Evolutionary conservation across 2,113 vertebrate genomes (phyloP).

Genomic region (Myotis brandtii): DNA sequence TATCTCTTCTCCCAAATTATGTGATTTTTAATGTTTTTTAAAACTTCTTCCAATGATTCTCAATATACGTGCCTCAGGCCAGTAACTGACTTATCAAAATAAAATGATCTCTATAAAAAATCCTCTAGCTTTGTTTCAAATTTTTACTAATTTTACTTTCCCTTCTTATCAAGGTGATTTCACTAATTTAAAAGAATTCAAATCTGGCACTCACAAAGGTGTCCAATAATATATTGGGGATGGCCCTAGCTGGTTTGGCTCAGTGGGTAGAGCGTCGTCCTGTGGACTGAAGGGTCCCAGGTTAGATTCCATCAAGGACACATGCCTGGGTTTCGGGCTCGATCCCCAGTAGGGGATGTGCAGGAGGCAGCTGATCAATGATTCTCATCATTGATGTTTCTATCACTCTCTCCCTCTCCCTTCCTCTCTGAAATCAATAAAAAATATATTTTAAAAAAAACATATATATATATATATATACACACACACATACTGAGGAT

Average conservation of each 20-base stretch:
- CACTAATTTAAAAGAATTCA: constrained; percentile 30
- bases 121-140: background rate
- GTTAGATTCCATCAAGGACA: too few relatives aligned
- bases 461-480: too few relatives aligned
- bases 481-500: background rate
- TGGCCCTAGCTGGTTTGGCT: too few relatives aligned
- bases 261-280: too few relatives aligned
- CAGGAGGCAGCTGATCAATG: too few relatives aligned
- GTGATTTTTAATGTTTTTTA: background rate
- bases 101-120: constrained; percentile 53
- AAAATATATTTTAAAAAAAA: too few relatives aligned
- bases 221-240: background rate
- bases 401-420: too few relatives aligned
- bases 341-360: too few relatives aligned
- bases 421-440: too few relatives aligned
- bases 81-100: background rate
- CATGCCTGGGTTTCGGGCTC: too few relatives aligned
- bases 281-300: too few relatives aligned
- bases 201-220: background rate
- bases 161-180: constrained; percentile 30
- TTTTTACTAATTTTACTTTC: constrained; percentile 44
- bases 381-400: too few relatives aligned
- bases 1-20: background rate
- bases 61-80: constrained; percentile 3
- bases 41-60: background rate